Base-by-base conservation (phyloP, 2,888 invertebrate genomes). In the Elaeidobius kamerunicus region DNA sequence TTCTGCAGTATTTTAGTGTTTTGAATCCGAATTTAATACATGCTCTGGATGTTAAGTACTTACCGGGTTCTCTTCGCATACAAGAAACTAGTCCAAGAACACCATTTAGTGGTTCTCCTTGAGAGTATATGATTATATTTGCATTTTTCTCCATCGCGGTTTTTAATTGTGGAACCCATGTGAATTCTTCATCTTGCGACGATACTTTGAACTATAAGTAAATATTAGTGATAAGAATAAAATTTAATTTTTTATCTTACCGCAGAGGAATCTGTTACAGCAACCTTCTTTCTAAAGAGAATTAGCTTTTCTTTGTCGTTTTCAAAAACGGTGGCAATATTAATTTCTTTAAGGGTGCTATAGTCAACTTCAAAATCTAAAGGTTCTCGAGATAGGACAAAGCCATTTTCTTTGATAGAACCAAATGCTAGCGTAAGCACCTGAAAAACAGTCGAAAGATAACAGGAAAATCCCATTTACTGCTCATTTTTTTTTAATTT, bases 91-190 rank as follows among this genome's bases (percentile, higher is more conserved):
- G 71, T 16, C 97, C 97, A 16, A 27, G 7, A 27, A 39, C 11
- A n/a, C 98, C 97, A 67, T 80, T 89, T 6, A 83, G 74, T 2
- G 78, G 76, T 47, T 86, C 83, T 58, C 82, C 80, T 68, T 85
- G 81, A 1, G 83, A 75, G 32, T 60, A 64, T 15, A 88, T 81
- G 0, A 94, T 67, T 1, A 88, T 74, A 15, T 59, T 55, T 11
- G 56, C 40, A 1, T 86, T 71, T 63, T 80, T 79, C 47, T 68
- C 68, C 0, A 69, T 15, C 1, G 61, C 62, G 14, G 63, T 62
- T 61, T 75, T 69, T 5, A 74, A 49, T 62, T 74, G 71, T 39
- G 78, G 75, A 14, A 83, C 66, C 83, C 83, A 46, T 6, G 58
- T 43, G 12, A 57, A 57, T 12, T 56, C 48, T 27, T 38, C 34